These are phyloP conservation scores for Prorops nasuta DNA, from an alignment of 1,140 invertebrate genomes.

Conservation along the genomic window DNA sequence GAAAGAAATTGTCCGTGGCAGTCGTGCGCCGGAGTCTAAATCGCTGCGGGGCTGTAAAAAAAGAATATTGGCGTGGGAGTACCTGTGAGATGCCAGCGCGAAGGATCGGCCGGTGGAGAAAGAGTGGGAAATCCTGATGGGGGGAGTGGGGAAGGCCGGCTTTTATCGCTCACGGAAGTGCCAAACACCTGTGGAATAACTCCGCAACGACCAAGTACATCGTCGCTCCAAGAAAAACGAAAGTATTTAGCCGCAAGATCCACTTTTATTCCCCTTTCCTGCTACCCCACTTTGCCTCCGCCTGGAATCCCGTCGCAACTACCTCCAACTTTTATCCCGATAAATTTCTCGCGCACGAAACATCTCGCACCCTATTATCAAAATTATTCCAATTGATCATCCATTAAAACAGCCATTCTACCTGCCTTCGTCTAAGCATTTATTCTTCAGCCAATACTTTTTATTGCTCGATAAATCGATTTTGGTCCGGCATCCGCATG, in stretches of 20 bases:
- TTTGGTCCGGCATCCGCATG: too few relatives aligned
- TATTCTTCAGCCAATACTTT: too few relatives aligned
- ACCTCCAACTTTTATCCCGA: too few relatives aligned
- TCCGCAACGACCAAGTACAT: slow-evolving; percentile 49
- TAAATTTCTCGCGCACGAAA: too few relatives aligned
- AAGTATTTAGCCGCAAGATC: slow-evolving; percentile 40
- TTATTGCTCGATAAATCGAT: too few relatives aligned
- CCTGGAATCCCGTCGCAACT: too few relatives aligned
- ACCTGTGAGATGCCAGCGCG: slow-evolving; percentile 7
- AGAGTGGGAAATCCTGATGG: not conserved
- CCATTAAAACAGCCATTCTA: too few relatives aligned
- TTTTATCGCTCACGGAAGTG: slow-evolving; percentile 57
- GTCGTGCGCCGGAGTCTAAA: slow-evolving; percentile 7
- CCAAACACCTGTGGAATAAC: slow-evolving; percentile 58
- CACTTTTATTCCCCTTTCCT: slow-evolving; percentile 32
- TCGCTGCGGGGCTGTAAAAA: slow-evolving; percentile 12
- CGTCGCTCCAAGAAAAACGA: slow-evolving; percentile 52
- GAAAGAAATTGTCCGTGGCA: not conserved
- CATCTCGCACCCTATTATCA: too few relatives aligned
- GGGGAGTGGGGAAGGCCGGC: slow-evolving; percentile 19
- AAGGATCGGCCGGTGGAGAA: not conserved
- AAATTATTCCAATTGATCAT: too few relatives aligned
- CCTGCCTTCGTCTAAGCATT: too few relatives aligned
- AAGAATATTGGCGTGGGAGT: slow-evolving; percentile 9
- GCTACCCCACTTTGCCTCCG: too few relatives aligned